Conservation (phyloP, 2,113 vertebrate genomes). For the Xiphias gladius region DNA sequence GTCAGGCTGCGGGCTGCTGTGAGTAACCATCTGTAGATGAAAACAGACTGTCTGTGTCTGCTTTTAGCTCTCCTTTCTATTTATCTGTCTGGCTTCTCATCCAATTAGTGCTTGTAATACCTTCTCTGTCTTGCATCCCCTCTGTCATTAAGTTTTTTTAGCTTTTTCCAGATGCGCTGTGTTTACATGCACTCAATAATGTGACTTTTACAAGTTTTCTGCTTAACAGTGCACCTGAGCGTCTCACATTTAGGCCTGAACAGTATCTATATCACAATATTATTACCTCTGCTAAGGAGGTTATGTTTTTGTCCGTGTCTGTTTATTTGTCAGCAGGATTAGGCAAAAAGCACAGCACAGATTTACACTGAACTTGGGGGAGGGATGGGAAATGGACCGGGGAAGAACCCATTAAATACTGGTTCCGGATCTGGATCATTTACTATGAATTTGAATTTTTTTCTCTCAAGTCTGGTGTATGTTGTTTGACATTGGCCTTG, state of each 20-base stretch:
- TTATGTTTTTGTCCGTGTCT: too few relatives aligned
- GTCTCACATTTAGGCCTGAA: background rate
- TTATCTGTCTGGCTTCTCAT: background rate
- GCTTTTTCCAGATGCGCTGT: background rate
- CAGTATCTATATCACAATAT: background rate
- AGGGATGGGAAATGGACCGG: too few relatives aligned
- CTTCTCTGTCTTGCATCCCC: background rate
- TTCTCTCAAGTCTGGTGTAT: too few relatives aligned
- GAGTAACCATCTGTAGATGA: slow-evolving; percentile 20
- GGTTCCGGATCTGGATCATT: too few relatives aligned
- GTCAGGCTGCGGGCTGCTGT: slow-evolving; percentile 17
- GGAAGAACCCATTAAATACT: too few relatives aligned
- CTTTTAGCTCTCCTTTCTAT: slow-evolving; percentile 12
- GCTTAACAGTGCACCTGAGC: background rate
- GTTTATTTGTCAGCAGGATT: too few relatives aligned
- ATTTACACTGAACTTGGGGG: too few relatives aligned
- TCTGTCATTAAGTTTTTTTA: background rate
- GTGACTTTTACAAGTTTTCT: background rate
- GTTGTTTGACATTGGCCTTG: too few relatives aligned
- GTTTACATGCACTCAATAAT: background rate
- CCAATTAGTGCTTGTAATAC: background rate
- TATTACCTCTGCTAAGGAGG: background rate
- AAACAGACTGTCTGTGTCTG: slow-evolving; percentile 7
- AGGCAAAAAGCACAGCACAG: too few relatives aligned
- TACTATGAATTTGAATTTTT: too few relatives aligned